A percentile compares a stretch with the other conserved stretches of the same genome.
Conservation (phyloP, 1,140 invertebrate genomes). For the Dreissena rostriformis region DNA sequence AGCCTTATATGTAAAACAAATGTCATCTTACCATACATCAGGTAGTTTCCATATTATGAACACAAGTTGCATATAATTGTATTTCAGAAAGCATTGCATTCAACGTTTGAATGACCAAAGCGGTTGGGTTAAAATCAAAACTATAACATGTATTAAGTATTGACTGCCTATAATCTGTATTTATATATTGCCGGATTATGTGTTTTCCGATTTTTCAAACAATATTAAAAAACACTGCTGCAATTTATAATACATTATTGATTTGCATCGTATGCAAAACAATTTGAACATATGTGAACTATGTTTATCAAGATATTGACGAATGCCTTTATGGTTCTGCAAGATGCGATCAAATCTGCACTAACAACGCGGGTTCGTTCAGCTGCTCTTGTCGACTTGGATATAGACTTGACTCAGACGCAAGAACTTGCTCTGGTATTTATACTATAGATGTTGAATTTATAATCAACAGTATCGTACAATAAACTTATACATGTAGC, state of each 20-base stretch:
- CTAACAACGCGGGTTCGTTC: conserved; percentile 22
- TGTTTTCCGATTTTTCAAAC: no score
- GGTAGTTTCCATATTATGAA: no score
- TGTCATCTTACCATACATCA: no score
- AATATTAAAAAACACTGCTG: no score
- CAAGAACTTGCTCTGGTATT: conserved; percentile 14
- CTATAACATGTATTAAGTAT: no score
- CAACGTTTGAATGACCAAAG: no score
- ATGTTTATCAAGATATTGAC: background rate
- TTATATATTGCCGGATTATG: no score
- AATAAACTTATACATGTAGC: background rate
- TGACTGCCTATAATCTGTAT: no score
- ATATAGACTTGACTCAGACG: background rate
- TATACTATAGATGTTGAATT: background rate
- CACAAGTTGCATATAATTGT: no score
- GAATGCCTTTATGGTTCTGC: conserved; percentile 9
- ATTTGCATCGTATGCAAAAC: background rate
- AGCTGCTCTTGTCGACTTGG: conserved; percentile 26
- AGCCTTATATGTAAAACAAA: no score
- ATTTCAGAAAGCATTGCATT: no score
- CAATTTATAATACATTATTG: background rate
- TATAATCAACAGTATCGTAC: background rate
- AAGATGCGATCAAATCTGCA: conserved; percentile 13
- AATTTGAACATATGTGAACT: background rate
- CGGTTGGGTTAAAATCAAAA: no score